Base-by-base conservation (phyloP, 2,797 vertebrate genomes). In the Falco concolor region DNA sequence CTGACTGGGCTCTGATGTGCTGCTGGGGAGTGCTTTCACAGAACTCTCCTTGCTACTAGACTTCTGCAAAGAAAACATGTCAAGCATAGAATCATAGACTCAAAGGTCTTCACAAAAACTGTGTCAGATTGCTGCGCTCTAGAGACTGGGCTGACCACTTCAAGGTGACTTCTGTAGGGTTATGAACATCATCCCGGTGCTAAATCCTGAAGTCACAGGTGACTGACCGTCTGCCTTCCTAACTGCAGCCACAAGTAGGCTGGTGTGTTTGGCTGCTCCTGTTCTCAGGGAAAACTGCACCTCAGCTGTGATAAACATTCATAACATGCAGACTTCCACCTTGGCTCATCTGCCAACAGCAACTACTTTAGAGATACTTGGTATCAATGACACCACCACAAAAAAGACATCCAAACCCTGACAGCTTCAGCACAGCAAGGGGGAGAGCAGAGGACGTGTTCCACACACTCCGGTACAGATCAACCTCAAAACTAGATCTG, bases 31-130 rank as follows among this genome's bases (percentile, higher is more conserved):
- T 38, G 96, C 97, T 97, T 99, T 99, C 89, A 95, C 49, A 3
- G 98, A 96, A 36, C 98, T 98, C 25, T 99, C 99, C 97, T 99
- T 99, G 97, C 95, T 98, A 68, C 97, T 97, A 8, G 99, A 98
- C 96, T 99, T 99, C 99, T 99, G 94, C 57, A 97, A 93, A 25
- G 93, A 60, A 90, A 96, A 36, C 69, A 94, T 2, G 10, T 23
- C 28, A 38, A 54, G 40, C 32, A 20, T 13, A 44, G 17, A 44
- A 44, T 44, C 44, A 19, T 44, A 44, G 44, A 44, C 44, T 44
- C 44, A 32, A 79, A 40, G 22, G 40, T 42, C 25, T 52, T 49
- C 38, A 50, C 25, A 79, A 73, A 69, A 69, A 38, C 11, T 9
- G 34, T 3, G 1, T 17, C 50, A 34, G 60, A 42, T 1, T 49